These are phyloP conservation scores for Agrotis ipsilon DNA, from an alignment of 2,888 invertebrate species.

Conservation along the genomic window DNA sequence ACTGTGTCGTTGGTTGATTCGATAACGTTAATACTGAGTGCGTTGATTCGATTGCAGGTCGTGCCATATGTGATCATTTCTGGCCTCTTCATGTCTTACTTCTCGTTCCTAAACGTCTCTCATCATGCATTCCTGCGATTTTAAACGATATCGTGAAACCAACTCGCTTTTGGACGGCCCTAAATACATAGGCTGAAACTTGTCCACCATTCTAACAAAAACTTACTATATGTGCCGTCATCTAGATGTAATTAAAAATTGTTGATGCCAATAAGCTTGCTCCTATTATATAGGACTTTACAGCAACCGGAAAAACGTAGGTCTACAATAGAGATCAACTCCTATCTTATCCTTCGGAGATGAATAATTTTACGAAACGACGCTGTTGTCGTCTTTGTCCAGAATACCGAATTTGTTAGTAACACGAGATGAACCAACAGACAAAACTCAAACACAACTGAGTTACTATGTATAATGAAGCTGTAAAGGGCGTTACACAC, in stretches of 20 bases:
- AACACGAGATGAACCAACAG: slow-evolving; percentile 6
- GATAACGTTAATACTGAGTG: background rate
- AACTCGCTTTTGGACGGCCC: no score
- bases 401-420: slow-evolving; percentile 2
- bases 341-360: background rate
- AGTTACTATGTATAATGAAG: slow-evolving; percentile 26
- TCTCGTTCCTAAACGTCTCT: no score
- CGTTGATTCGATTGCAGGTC: background rate
- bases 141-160: no score
- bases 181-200: no score
- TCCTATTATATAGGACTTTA: background rate
- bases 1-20: background rate
- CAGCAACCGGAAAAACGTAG: background rate
- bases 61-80: no score
- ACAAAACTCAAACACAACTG: slow-evolving; percentile 32
- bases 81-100: no score
- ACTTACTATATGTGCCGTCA: no score
- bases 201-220: no score
- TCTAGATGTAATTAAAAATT: no score
- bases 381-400: background rate
- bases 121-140: no score
- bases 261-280: background rate
- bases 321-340: background rate
- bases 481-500: slow-evolving; percentile 8
- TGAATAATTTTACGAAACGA: no score